Percentiles rank a stretch among this genome's conserved stretches.
Evolutionary conservation across 2,797 vertebrate species (phyloP).

Genomic region (Danio tinwini): DNA sequence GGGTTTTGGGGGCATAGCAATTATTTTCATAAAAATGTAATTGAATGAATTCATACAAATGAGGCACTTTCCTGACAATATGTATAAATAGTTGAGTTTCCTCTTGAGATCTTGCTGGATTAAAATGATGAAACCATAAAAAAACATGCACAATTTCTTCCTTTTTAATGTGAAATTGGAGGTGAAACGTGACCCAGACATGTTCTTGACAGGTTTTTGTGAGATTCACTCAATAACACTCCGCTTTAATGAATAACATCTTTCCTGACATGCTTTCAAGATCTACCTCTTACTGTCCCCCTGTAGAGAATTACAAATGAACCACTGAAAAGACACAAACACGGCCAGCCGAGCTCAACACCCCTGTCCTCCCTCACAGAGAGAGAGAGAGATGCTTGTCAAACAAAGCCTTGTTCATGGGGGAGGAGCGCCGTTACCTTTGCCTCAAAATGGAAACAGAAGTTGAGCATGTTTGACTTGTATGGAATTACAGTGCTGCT

Average conservation of each 20-base stretch:
- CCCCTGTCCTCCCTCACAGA: slow-evolving; percentile 20
- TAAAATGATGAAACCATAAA: background rate
- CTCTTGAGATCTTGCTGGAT: background rate
- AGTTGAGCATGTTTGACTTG: slow-evolving; percentile 66
- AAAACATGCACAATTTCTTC: background rate
- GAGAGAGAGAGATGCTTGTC: slow-evolving; percentile 43
- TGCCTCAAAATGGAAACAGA: slow-evolving; percentile 66
- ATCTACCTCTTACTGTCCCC: background rate
- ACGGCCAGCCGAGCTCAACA: background rate
- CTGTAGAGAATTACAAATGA: slow-evolving; percentile 35
- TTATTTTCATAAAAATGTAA: no score
- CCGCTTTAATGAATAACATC: slow-evolving; percentile 19
- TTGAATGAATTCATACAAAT: no score
- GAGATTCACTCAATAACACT: slow-evolving; percentile 18
- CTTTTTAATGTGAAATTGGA: background rate
- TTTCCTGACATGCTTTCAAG: slow-evolving; percentile 1
- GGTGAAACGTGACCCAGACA: background rate
- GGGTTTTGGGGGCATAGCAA: no score
- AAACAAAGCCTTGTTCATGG: slow-evolving; percentile 60
- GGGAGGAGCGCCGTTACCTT: slow-evolving; percentile 49
- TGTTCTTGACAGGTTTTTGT: background rate
- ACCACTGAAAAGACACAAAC: slow-evolving; percentile 22
- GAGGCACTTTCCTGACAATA: no score
- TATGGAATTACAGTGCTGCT: slow-evolving; percentile 65
- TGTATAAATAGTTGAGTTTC: no score